phyloP scores from a whole-genome alignment of 2,888 invertebrate species.

The Catocala sponsa region DNA sequence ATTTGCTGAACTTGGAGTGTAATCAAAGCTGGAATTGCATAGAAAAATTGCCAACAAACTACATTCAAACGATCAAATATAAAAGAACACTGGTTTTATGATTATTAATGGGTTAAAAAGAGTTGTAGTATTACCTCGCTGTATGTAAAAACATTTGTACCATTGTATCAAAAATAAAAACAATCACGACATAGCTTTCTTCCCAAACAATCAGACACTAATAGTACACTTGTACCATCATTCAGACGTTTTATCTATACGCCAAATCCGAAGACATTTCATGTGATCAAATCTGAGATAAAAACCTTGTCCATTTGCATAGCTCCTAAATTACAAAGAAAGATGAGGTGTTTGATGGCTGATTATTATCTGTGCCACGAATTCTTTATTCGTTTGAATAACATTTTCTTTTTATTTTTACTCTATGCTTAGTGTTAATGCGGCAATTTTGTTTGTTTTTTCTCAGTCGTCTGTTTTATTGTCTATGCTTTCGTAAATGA shows the following conservation, averaged over 20 bases:
- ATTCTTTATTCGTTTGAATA: slow-evolving; percentile 31
- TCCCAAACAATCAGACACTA: slow-evolving; percentile 47
- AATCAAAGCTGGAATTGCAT: not conserved
- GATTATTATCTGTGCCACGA: slow-evolving; percentile 48
- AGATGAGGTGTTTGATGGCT: slow-evolving; percentile 58
- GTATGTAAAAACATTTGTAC: not conserved
- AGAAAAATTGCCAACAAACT: not conserved
- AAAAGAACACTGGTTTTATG: not conserved
- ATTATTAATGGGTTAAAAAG: slow-evolving; percentile 3
- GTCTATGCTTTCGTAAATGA: slow-evolving; percentile 18
- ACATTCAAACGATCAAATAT: too few relatives aligned
- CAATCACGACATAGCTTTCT: slow-evolving; percentile 44
- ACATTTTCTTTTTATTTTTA: slow-evolving; percentile 31
- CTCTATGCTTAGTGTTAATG: slow-evolving; percentile 28
- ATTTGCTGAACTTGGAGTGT: slow-evolving; percentile 7
- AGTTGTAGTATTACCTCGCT: not conserved
- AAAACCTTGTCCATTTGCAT: slow-evolving; percentile 62
- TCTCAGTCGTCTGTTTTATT: slow-evolving; percentile 20
- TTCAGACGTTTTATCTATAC: slow-evolving; percentile 55
- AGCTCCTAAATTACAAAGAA: slow-evolving; percentile 58
- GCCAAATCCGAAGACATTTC: slow-evolving; percentile 59
- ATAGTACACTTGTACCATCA: slow-evolving; percentile 52
- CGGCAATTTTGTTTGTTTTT: slow-evolving; percentile 26
- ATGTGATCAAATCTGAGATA: slow-evolving; percentile 55
- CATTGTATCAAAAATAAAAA: slow-evolving; percentile 43